Evolutionary conservation across 2,113 vertebrate species (phyloP).

Genomic region (Haliaeetus leucogaster): DNA sequence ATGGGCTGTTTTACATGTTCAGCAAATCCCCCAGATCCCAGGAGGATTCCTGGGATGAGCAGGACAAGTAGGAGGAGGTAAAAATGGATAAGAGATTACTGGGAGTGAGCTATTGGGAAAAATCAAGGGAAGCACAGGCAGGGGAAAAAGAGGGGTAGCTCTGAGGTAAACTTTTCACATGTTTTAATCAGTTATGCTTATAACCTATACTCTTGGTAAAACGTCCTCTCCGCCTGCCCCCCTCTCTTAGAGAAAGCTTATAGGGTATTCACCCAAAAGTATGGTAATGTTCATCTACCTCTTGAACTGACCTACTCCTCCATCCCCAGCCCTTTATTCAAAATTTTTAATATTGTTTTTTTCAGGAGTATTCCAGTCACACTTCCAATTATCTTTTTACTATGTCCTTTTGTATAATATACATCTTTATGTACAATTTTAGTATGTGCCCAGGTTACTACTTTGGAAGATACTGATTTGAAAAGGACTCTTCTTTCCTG

Average conservation of each 20-base stretch:
- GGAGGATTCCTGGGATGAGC: background rate
- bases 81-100: background rate
- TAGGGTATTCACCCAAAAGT: background rate
- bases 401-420: background rate
- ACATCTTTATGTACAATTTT: background rate
- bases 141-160: background rate
- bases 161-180: background rate
- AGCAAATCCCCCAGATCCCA: background rate
- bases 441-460: background rate
- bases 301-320: background rate
- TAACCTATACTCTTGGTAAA: background rate
- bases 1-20: background rate
- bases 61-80: background rate
- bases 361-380: background rate
- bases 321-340: background rate
- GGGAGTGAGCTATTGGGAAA: background rate
- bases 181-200: background rate
- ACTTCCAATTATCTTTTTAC: background rate
- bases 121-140: background rate
- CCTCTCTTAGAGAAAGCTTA: background rate
- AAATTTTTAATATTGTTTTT: background rate
- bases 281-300: background rate
- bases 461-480: background rate
- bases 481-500: background rate
- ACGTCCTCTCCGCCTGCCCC: rapidly evolving